Conservation (phyloP, 2,888 invertebrate genomes). For the Furcula furcula region DNA sequence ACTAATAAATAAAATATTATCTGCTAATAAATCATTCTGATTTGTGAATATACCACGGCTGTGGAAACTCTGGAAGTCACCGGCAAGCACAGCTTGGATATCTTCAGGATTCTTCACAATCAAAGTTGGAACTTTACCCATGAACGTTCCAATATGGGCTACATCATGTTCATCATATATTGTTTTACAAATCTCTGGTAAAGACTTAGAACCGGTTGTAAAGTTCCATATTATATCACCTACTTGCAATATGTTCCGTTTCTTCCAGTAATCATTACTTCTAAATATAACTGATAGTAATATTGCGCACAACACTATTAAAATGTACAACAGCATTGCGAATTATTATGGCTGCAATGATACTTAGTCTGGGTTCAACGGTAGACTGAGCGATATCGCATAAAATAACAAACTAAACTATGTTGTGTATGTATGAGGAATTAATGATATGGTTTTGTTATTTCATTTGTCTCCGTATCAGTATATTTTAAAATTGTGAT, state of each 20-base stretch:
- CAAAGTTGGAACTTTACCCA: conserved; percentile 41
- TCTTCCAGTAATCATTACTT: conserved; percentile 51
- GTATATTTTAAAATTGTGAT: no score
- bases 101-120: conserved; percentile 51
- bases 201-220: conserved; percentile 38
- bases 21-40: conserved; percentile 45
- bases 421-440: no score
- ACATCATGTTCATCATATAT: conserved; percentile 44
- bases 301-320: conserved; percentile 25
- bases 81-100: conserved; percentile 46
- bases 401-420: no score
- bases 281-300: conserved; percentile 20
- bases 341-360: neutral
- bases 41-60: conserved; percentile 47
- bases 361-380: neutral
- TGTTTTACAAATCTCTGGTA: conserved; percentile 48
- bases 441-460: no score
- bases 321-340: conserved; percentile 17
- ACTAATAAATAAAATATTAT: conserved; percentile 53
- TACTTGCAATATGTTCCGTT: conserved; percentile 43
- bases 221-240: conserved; percentile 42
- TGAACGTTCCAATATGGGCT: conserved; percentile 42
- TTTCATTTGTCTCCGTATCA: no score
- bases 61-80: conserved; percentile 54
- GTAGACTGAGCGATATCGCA: conserved; percentile 8